phyloP scores from a whole-genome alignment of 2,888 invertebrate genomes.

The Ennomos erosarius region DNA sequence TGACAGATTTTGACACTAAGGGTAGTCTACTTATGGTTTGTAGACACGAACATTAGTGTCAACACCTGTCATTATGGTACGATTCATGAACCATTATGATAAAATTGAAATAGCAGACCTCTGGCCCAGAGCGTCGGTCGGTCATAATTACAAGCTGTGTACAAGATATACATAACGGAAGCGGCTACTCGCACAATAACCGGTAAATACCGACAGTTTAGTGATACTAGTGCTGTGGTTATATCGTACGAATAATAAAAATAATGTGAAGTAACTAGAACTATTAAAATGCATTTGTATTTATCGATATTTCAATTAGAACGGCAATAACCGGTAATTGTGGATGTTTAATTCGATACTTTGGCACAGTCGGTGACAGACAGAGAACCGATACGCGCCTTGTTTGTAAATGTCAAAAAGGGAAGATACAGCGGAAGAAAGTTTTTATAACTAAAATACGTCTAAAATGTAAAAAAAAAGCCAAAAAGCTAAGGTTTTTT shows the following conservation, averaged over 20 bases:
- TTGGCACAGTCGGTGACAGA: conserved; percentile 71
- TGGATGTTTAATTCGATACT: conserved; percentile 45
- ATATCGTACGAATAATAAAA: conserved; percentile 14
- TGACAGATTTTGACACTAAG: too few species aligned
- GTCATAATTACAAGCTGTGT: conserved; percentile 45
- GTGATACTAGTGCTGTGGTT: conserved; percentile 23
- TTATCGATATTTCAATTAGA: conserved; percentile 3
- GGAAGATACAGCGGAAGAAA: conserved; percentile 6
- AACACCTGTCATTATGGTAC: too few species aligned
- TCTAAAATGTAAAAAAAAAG: neutral
- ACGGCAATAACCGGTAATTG: conserved; percentile 35
- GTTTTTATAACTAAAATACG: neutral
- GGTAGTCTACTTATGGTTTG: too few species aligned
- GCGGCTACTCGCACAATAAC: conserved; percentile 19
- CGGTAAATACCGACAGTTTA: conserved; percentile 26
- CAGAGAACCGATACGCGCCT: conserved; percentile 34
- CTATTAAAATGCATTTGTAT: conserved; percentile 11
- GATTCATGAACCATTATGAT: too few species aligned
- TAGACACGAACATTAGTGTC: too few species aligned
- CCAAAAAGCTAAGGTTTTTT: too few species aligned
- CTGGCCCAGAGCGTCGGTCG: conserved; percentile 17
- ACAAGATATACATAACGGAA: conserved; percentile 50
- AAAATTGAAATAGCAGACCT: too few species aligned
- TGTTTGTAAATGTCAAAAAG: conserved; percentile 1
- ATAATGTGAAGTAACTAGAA: conserved; percentile 23